These are phyloP conservation scores for Epirrhoe tristata DNA, from an alignment of 2,888 invertebrate species.

Conservation along the genomic window DNA sequence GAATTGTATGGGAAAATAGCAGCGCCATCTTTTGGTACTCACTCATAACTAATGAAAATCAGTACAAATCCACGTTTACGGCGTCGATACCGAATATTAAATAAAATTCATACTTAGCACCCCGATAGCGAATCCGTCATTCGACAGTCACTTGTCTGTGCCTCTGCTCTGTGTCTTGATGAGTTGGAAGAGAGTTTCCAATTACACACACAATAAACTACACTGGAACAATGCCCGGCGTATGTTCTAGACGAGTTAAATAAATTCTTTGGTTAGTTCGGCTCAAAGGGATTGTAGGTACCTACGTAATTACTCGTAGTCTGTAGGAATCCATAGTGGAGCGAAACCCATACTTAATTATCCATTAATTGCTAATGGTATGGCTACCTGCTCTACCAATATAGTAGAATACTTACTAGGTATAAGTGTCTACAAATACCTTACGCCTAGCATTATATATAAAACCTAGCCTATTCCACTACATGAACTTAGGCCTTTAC, in stretches of 20 bases:
- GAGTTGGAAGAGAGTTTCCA: slow-evolving; percentile 62
- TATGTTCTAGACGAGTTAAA: slow-evolving; percentile 15
- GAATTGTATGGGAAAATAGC: too few relatives aligned
- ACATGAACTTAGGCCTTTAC: too few relatives aligned
- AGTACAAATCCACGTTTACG: too few relatives aligned
- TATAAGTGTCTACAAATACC: too few relatives aligned
- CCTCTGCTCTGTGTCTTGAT: slow-evolving; percentile 49
- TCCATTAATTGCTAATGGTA: neutral
- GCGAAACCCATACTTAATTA: neutral
- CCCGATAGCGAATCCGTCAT: neutral
- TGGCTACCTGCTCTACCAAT: neutral
- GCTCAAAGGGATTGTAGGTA: slow-evolving; percentile 5
- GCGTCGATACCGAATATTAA: too few relatives aligned
- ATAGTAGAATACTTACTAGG: too few relatives aligned
- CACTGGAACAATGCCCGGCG: slow-evolving; percentile 32
- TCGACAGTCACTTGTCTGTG: slow-evolving; percentile 25
- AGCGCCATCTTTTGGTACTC: too few relatives aligned
- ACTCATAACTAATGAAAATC: too few relatives aligned
- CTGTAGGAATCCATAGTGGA: neutral
- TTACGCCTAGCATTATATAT: too few relatives aligned
- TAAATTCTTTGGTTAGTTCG: slow-evolving; percentile 15
- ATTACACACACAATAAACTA: slow-evolving; percentile 62
- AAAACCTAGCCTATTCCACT: too few relatives aligned
- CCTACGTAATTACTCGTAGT: too few relatives aligned
- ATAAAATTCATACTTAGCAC: too few relatives aligned